Conservation (phyloP, 2,113 vertebrate species). For the Eurypyga helias region DNA sequence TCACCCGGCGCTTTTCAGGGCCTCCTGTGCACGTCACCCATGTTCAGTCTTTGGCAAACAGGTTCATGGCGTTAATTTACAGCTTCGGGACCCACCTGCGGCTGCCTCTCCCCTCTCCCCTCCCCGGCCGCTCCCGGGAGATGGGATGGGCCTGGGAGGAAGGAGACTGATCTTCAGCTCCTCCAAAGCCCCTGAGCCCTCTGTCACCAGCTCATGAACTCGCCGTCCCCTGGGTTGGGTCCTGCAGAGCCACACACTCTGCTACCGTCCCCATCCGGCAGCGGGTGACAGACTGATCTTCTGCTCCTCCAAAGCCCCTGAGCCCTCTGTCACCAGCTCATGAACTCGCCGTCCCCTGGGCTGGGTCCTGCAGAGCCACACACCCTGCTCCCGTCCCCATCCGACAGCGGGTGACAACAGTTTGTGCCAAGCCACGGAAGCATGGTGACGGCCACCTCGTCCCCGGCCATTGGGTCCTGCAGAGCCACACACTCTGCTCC, state of each 20-base stretch:
- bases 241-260: background rate
- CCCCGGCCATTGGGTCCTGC: background rate
- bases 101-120: background rate
- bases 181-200: background rate
- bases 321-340: background rate
- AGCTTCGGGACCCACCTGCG: background rate
- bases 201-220: background rate
- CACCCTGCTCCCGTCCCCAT: rapidly evolving
- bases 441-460: no score
- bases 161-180: background rate
- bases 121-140: background rate
- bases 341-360: rapidly evolving
- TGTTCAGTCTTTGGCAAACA: background rate
- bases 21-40: background rate
- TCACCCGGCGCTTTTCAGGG: background rate
- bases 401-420: no score
- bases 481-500: rapidly evolving
- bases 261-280: background rate
- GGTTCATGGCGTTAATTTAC: background rate
- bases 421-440: no score
- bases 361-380: background rate
- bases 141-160: background rate
- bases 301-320: background rate
- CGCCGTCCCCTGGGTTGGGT: background rate
- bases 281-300: rapidly evolving